Evolutionary conservation across 2,888 invertebrate species (phyloP).

Genomic region (Timema cristinae): DNA sequence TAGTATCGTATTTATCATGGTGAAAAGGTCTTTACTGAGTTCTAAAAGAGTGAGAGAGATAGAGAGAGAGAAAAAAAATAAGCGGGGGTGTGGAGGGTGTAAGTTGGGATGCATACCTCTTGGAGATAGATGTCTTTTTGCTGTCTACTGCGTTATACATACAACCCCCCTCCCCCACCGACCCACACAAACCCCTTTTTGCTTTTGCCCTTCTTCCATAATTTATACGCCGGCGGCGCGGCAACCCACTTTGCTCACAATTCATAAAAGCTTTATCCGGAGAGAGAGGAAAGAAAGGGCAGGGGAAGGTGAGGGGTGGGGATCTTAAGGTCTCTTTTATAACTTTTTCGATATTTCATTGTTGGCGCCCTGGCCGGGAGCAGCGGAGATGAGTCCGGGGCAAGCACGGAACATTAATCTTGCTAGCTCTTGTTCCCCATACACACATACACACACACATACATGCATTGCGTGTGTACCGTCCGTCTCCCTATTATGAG

Average conservation of each 20-base stretch:
- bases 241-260: slow-evolving; percentile 24
- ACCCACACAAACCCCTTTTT: neutral
- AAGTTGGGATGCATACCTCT: too few species aligned
- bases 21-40: neutral
- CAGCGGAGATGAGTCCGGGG: neutral
- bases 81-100: too few species aligned
- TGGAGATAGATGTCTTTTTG: too few species aligned
- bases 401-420: slow-evolving; percentile 17
- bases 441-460: slow-evolving; percentile 9
- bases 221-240: slow-evolving; percentile 23
- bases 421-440: neutral
- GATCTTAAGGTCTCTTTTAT: slow-evolving; percentile 20
- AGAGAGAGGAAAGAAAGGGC: neutral
- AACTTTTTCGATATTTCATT: slow-evolving; percentile 32
- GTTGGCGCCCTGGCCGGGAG: slow-evolving; percentile 24
- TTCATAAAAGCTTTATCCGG: slow-evolving; percentile 30
- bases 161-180: neutral
- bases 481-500: too few species aligned
- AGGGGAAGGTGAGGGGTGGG: neutral
- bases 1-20: slow-evolving; percentile 19
- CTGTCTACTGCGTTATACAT: slow-evolving; percentile 1
- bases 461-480: neutral
- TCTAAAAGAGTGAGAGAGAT: neutral
- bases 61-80: neutral
- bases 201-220: slow-evolving; percentile 20